Percentiles rank a stretch among this genome's conserved stretches.
These are phyloP conservation scores for Maniola jurtina DNA, from an alignment of 1,140 invertebrate genomes.

Conservation along the genomic window DNA sequence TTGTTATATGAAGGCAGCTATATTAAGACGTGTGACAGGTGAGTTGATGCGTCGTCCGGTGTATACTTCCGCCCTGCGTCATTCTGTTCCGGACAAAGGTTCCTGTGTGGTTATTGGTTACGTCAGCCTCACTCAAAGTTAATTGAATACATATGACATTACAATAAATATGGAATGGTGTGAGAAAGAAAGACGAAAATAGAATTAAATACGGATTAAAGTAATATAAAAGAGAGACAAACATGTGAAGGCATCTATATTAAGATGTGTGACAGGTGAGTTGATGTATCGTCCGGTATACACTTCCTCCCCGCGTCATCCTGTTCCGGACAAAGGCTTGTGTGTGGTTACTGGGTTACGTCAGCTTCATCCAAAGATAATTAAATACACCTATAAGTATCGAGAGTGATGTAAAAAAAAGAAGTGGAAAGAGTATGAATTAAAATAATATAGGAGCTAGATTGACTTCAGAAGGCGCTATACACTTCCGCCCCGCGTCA, in stretches of 20 bases:
- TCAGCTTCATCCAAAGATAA: background rate
- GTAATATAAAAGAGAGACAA: too few species aligned
- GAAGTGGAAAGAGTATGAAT: too few species aligned
- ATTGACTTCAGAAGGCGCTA: background rate
- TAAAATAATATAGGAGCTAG: too few species aligned
- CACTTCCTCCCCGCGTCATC: background rate
- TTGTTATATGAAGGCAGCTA: background rate
- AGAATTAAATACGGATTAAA: too few species aligned
- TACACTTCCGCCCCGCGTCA: background rate
- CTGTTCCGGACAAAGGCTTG: constrained; percentile 2
- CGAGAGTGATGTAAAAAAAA: too few species aligned
- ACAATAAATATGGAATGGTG: too few species aligned
- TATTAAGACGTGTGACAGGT: background rate
- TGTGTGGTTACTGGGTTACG: background rate
- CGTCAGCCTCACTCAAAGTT: constrained; percentile 1
- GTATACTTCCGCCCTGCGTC: background rate
- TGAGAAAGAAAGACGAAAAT: too few species aligned
- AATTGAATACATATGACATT: background rate
- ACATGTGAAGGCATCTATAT: background rate
- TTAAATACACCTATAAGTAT: too few species aligned
- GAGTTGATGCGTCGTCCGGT: background rate
- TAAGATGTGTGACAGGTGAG: background rate
- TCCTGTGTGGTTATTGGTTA: background rate
- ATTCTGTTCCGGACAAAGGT: constrained; percentile 1
- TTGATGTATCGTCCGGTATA: background rate